Evolutionary conservation across 2,113 vertebrate genomes (phyloP).

Genomic region (Pongo abelii): DNA sequence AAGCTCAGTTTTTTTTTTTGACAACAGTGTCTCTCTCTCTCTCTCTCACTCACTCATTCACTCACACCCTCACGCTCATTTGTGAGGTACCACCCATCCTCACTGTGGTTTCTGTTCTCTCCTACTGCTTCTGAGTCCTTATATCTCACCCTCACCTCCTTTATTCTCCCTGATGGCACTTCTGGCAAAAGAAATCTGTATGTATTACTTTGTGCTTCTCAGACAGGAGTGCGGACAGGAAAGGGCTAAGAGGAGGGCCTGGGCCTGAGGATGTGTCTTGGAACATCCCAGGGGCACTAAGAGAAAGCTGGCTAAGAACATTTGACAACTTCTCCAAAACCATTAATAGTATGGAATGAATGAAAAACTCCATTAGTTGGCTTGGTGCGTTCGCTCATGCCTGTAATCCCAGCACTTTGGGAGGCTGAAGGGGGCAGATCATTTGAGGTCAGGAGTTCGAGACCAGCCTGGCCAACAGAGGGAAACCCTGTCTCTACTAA

Average conservation of each 20-base stretch:
- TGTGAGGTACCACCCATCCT: neutral
- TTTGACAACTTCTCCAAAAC: neutral
- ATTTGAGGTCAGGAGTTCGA: too few species aligned
- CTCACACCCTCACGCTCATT: neutral
- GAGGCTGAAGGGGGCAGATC: too few species aligned
- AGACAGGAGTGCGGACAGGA: neutral
- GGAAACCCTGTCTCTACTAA: too few species aligned
- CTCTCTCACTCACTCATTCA: neutral
- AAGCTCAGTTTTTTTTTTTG: neutral
- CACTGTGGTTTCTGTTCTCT: neutral
- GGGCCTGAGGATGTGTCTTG: neutral
- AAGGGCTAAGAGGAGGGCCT: neutral
- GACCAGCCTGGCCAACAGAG: too few species aligned
- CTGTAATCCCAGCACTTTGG: too few species aligned
- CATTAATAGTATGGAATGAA: neutral
- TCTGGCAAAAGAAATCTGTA: neutral
- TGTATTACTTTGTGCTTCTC: neutral
- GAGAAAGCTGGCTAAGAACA: neutral
- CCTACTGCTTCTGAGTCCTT: neutral
- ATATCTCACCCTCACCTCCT: neutral
- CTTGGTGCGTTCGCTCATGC: fast-evolving
- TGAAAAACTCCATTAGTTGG: neutral
- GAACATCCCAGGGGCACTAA: neutral
- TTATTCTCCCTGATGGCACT: neutral
- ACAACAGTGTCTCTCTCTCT: neutral